phyloP scores from a whole-genome alignment of 2,888 invertebrate genomes.

The Microplitis deprimator region DNA sequence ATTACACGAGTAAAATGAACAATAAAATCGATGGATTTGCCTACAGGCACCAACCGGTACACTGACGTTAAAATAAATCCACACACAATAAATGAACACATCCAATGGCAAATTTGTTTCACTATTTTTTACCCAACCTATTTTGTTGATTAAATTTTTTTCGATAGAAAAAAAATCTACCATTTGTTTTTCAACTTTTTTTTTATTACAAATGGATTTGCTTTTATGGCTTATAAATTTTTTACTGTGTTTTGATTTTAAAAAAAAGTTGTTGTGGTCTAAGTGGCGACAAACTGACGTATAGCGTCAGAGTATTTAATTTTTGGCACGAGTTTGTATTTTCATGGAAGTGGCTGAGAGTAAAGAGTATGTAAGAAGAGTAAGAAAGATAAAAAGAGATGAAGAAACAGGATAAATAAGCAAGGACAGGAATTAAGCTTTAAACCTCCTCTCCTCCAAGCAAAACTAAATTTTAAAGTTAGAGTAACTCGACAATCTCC shows the following conservation, averaged over 20 bases:
- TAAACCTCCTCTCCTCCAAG: not conserved
- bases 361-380: not conserved
- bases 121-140: not conserved
- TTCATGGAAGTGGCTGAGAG: not conserved
- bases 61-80: not conserved
- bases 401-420: constrained; percentile 2
- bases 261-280: constrained; percentile 19
- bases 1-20: not conserved
- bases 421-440: not conserved
- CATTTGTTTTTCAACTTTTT: not conserved
- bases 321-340: constrained; percentile 20
- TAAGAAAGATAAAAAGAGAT: not conserved
- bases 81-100: not conserved
- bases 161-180: not conserved
- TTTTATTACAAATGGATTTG: not conserved
- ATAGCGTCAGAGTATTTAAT: constrained; percentile 29
- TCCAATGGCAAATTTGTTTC: not conserved
- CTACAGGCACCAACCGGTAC: not conserved
- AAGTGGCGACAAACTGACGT: constrained; percentile 40
- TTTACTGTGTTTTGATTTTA: not conserved
- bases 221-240: not conserved
- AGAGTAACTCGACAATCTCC: constrained; percentile 38
- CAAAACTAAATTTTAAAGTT: constrained; percentile 33
- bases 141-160: not conserved
- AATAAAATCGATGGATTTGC: not conserved